Evolutionary conservation across 2,113 vertebrate genomes (phyloP).

Genomic region (Pachyramphus minor): DNA sequence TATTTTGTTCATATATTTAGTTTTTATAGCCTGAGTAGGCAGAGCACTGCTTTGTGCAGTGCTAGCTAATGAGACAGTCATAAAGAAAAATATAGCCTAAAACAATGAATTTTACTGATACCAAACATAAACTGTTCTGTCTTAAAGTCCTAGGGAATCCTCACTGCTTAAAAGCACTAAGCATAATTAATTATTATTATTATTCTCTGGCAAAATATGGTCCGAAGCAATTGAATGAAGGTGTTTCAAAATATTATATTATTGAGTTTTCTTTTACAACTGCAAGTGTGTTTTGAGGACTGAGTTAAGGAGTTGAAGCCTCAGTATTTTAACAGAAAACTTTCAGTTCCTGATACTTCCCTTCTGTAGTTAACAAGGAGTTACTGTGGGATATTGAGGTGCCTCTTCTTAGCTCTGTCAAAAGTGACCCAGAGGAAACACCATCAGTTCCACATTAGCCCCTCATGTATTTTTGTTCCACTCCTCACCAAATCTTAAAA

Average conservation of each 20-base stretch:
- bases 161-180: neutral
- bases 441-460: neutral
- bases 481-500: neutral
- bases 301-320: neutral
- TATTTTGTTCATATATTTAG: neutral
- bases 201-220: neutral
- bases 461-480: neutral
- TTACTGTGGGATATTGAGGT: neutral
- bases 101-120: neutral
- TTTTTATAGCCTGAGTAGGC: neutral
- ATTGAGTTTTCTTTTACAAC: neutral
- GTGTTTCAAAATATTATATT: neutral
- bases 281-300: neutral
- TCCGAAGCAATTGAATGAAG: neutral
- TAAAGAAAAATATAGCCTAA: neutral
- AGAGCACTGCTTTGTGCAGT: neutral
- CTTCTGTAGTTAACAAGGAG: neutral
- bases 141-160: neutral
- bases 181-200: neutral
- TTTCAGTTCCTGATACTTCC: neutral
- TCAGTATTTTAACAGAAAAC: neutral
- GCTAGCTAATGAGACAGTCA: neutral
- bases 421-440: neutral
- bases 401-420: neutral
- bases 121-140: neutral